Base-by-base conservation (phyloP, 1,140 invertebrate genomes). In the Babylonia areolata region DNA sequence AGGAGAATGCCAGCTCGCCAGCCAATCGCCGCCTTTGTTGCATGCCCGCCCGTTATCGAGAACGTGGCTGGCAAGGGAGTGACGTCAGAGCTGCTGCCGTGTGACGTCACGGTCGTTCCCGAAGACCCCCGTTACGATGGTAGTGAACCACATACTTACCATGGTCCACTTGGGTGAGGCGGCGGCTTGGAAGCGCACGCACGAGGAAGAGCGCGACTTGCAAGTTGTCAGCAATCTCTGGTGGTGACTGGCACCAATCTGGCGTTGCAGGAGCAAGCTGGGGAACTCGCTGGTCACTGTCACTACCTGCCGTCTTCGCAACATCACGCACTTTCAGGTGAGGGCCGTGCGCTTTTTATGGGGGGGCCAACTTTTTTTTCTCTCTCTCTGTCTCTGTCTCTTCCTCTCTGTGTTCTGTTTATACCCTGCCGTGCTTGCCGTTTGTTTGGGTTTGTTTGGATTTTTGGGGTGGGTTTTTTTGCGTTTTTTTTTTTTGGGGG, bases 91-190 rank as follows among this genome's bases (percentile, higher is more conserved):
- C 64, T 85, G 87, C 87, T 87, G 87, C 83, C 54, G 75, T 73
- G 88, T 90, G 90, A 90, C 90, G 90, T 90, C 88, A 89, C 64
- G 87, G 86, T 81, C 86, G 87, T 90, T 90, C 89, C 89, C 85
- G 85, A 80, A 88, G 90, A 90, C 87, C 86, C 86, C 81, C 40
- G 85, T 88, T 88, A 88, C 88, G 87, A 90, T 89, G 86, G 86
- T 88, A 84, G 86, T 81, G 90, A 89, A 89, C 89, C 89, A 88
- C 89, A 90, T 89, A 90, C 87, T 87, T 85, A 88, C 81, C 85
- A 86, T 88, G 87, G 87, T 86, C 85, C 85, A 89, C 64, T 88
- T 85, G 80, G 79, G 51, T 81, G 80, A 85, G 78, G 87, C 64
- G 86, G 73, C 46, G 85, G 82, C 78, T 83, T 31, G 82, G 69